Evolutionary conservation across 1,140 invertebrate genomes (phyloP).

Genomic region (Nilaparvata lugens): DNA sequence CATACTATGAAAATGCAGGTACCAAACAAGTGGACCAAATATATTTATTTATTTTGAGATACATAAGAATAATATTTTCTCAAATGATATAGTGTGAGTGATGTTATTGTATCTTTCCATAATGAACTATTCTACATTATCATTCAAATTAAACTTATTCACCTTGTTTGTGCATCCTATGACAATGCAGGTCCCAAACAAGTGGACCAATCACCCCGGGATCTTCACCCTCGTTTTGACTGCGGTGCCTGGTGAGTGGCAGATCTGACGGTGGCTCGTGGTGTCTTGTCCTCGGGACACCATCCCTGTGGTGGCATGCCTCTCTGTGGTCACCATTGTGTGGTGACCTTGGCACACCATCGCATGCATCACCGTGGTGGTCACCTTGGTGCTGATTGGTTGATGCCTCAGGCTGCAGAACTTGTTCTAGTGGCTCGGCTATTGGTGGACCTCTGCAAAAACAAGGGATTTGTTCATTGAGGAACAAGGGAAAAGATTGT

Average conservation of each 20-base stretch:
- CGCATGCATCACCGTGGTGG: too few relatives aligned
- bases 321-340: slow-evolving; percentile 29
- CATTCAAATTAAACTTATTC: not conserved
- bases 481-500: not conserved
- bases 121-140: not conserved
- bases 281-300: slow-evolving; percentile 22
- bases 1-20: too few relatives aligned
- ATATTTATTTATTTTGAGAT: too few relatives aligned
- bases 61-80: too few relatives aligned
- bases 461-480: not conserved
- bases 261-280: slow-evolving; percentile 22
- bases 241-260: slow-evolving; percentile 42
- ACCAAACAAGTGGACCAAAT: too few relatives aligned
- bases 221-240: slow-evolving; percentile 46
- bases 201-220: slow-evolving; percentile 74
- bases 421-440: slow-evolving; percentile 57
- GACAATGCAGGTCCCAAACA: slow-evolving; percentile 64
- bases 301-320: slow-evolving; percentile 17
- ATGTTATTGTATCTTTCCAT: not conserved
- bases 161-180: slow-evolving; percentile 33
- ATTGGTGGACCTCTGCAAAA: slow-evolving; percentile 49
- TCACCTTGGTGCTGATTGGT: too few relatives aligned
- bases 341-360: slow-evolving; percentile 9
- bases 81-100: not conserved
- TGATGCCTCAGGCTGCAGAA: slow-evolving; percentile 49